Evolutionary conservation across 2,113 vertebrate species (phyloP), one percentile per base, ranked within the genome.

Genomic region (Paedocypris sp.): DNA sequence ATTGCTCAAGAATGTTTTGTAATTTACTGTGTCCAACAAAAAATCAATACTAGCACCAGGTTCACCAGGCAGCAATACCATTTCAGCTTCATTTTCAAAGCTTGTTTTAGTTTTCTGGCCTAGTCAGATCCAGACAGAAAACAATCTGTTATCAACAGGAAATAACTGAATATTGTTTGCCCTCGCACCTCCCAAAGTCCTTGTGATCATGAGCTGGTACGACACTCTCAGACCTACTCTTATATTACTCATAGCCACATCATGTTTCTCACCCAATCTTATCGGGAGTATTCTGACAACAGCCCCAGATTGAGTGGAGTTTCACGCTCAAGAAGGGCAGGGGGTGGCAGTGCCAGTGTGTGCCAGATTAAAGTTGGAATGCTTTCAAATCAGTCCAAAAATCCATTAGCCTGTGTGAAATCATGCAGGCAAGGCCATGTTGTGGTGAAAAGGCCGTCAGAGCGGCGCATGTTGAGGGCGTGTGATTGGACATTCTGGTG

Each of bases 101-200:
- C 22, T 48, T 36, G n/a, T 25, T 33, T n/a, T n/a, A 3, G 16
- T 46, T 31, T 20, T 45, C 9, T 35, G 12, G 15, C 11, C 25
- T 12, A 9, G 36, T 57, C 26, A 29, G 16, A 57, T 31, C 32
- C 16, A 22, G 39, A 10, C 32, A 26, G 20, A 57, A 15, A 15
- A 41, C 20, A 39, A 36, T 53, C 45, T 64, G 66, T 80, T 78
- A 78, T 80, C 76, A 73, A 54, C 74, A 80, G 78, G 78, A 85
- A 80, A 74, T 71, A 45, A 47, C 74, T 73, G 60, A 69, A 64
- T 72, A 62, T 70, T 66, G 50, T 75, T 70, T 78, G 28, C 71
- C 64, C 6, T 38, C 25, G 18, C 52, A 10, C 25, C 50, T 73
- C 58, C 64, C 56, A 15, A 56, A 41, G 35, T 41, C 53, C 39